Evolutionary conservation across 2,888 invertebrate species (phyloP).

Genomic region (Xiphydria camelus): DNA sequence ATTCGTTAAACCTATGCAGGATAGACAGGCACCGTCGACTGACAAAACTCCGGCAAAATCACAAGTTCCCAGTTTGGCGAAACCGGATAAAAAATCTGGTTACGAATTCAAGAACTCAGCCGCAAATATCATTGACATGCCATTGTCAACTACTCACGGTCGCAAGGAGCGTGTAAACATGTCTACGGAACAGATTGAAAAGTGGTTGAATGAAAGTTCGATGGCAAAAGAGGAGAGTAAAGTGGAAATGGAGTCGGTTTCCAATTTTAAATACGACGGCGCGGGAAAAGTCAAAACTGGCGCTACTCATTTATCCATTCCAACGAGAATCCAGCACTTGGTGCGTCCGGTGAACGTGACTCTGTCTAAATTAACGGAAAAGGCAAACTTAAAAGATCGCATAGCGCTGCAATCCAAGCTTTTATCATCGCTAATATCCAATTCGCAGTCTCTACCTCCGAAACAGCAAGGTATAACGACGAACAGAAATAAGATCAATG

Average conservation of each 20-base stretch:
- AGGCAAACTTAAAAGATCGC: conserved; percentile 21
- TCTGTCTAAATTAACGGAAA: conserved; percentile 45
- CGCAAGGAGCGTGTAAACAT: conserved; percentile 69
- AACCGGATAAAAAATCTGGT: conserved; percentile 26
- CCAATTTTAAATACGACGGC: conserved; percentile 32
- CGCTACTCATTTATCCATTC: conserved; percentile 48
- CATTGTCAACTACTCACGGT: conserved; percentile 47
- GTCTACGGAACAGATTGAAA: conserved; percentile 72
- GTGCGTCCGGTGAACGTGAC: conserved; percentile 55
- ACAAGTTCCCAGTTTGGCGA: conserved; percentile 8
- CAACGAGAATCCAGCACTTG: conserved; percentile 53
- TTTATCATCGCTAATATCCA: conserved; percentile 11
- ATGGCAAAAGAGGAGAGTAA: conserved; percentile 58
- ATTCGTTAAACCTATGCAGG: conserved; percentile 8
- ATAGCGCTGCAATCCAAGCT: conserved; percentile 18
- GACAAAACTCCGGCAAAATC: conserved; percentile 5
- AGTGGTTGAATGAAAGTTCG: conserved; percentile 66
- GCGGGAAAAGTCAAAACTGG: conserved; percentile 34
- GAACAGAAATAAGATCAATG: conserved; percentile 33
- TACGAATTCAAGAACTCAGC: conserved; percentile 26
- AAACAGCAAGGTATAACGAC: conserved; percentile 17
- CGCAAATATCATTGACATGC: conserved; percentile 44
- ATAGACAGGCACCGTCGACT: not conserved
- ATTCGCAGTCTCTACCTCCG: conserved; percentile 8
- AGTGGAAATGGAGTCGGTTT: conserved; percentile 45